These are phyloP conservation scores for Spongilla lacustris DNA, from an alignment of 37 sponge, comb jelly and placozoan genomes.

Conservation along the genomic window DNA sequence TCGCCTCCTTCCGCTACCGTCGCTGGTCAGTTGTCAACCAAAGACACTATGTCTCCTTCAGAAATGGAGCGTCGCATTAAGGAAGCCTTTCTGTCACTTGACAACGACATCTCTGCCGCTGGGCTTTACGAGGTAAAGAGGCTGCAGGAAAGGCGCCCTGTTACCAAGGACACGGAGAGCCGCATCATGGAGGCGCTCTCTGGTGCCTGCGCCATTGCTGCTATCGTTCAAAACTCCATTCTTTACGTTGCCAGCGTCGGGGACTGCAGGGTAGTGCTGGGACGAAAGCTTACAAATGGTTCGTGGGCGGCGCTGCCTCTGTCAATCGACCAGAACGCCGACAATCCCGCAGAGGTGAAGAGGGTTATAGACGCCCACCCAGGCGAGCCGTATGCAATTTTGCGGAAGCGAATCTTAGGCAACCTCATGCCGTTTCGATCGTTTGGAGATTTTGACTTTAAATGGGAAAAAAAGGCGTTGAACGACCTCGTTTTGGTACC, in stretches of 20 bases:
- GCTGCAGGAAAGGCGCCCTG: constrained; percentile 36
- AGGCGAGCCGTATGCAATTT: constrained; percentile 73
- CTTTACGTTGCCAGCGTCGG: constrained; percentile 81
- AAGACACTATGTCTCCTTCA: not conserved
- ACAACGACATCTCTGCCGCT: constrained; percentile 43
- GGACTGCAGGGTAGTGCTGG: constrained; percentile 87
- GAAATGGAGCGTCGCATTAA: constrained; percentile 22
- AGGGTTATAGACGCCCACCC: constrained; percentile 73
- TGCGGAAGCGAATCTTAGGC: constrained; percentile 65
- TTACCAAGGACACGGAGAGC: constrained; percentile 38
- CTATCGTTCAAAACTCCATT: constrained; percentile 28
- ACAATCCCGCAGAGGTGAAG: constrained; percentile 69
- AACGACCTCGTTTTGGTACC: constrained; percentile 12
- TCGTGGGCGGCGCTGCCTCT: constrained; percentile 70
- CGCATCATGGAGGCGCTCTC: constrained; percentile 46
- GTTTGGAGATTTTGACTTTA: constrained; percentile 87
- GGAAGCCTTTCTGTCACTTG: constrained; percentile 41
- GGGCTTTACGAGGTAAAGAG: constrained; percentile 49
- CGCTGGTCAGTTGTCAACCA: not conserved
- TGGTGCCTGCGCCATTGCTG: constrained; percentile 75
- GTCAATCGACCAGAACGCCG: constrained; percentile 72
- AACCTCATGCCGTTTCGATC: constrained; percentile 84
- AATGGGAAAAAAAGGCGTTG: constrained; percentile 74
- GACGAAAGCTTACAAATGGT: constrained; percentile 9
- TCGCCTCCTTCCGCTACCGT: not conserved